These are phyloP conservation scores for Toxonevra muliebris DNA, from an alignment of 2,888 invertebrate species.

Conservation along the genomic window DNA sequence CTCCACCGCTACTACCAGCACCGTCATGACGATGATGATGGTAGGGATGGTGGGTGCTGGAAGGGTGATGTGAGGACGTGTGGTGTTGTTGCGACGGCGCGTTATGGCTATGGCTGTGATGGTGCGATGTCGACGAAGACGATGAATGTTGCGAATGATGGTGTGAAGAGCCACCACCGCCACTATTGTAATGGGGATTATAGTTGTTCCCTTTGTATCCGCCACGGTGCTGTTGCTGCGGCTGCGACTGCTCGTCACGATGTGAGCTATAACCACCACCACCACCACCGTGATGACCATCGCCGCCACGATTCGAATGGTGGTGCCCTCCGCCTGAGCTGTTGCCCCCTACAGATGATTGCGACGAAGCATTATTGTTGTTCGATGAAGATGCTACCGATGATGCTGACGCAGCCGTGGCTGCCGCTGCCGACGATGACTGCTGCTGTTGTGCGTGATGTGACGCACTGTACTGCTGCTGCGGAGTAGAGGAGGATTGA, in stretches of 20 bases:
- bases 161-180: constrained; percentile 36
- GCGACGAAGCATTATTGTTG: constrained; percentile 43
- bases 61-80: constrained; percentile 45
- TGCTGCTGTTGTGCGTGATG: constrained; percentile 41
- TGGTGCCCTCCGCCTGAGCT: constrained; percentile 40
- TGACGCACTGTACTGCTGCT: constrained; percentile 50
- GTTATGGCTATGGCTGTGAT: constrained; percentile 44
- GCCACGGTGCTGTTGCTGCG: constrained; percentile 50
- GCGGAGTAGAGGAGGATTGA: constrained; percentile 46
- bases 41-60: constrained; percentile 45
- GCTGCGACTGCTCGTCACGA: constrained; percentile 41
- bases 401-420: constrained; percentile 35
- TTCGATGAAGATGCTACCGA: constrained; percentile 42
- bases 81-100: constrained; percentile 50
- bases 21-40: constrained; percentile 46
- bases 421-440: constrained; percentile 16
- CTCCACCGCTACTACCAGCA: constrained; percentile 41
- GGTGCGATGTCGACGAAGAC: constrained; percentile 42
- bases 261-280: constrained; percentile 51
- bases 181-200: constrained; percentile 53
- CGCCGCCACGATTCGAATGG: constrained; percentile 47
- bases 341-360: constrained; percentile 40
- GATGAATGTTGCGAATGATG: constrained; percentile 53
- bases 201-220: constrained; percentile 60
- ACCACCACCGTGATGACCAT: constrained; percentile 34